phyloP scores from a whole-genome alignment of 2,797 vertebrate species.

The Taeniopygia guttata region DNA sequence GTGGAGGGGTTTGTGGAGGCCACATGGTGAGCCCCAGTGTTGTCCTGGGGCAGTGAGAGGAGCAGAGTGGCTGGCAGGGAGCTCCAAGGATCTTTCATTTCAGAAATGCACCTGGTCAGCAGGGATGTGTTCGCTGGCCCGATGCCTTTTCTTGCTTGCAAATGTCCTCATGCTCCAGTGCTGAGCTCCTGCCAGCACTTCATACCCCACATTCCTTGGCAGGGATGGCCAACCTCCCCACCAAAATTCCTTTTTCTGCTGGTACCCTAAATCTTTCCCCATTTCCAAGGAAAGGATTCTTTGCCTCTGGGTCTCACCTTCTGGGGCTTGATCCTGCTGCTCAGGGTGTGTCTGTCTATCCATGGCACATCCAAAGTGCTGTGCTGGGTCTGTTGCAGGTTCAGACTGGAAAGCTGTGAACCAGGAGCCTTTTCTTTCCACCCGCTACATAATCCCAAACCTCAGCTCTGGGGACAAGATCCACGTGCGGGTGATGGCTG shows the following conservation, averaged over 20 bases:
- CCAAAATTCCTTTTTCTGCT: background rate
- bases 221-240: background rate
- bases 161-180: background rate
- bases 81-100: background rate
- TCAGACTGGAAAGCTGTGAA: slow-evolving; percentile 83
- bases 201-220: background rate
- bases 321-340: background rate
- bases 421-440: slow-evolving; percentile 76
- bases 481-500: slow-evolving; percentile 79
- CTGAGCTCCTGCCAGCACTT: background rate
- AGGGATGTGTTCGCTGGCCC: background rate
- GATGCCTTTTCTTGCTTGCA: background rate
- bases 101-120: background rate
- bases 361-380: accelerated
- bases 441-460: slow-evolving; percentile 75
- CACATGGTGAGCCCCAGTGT: background rate
- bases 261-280: background rate
- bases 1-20: background rate
- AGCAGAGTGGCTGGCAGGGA: background rate
- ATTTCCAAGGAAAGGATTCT: background rate
- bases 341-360: background rate
- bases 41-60: background rate
- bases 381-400: slow-evolving; percentile 67
- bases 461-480: slow-evolving; percentile 82
- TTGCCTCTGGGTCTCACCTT: background rate